Conservation (phyloP, 2,797 vertebrate genomes). For the Emydoidea blandingii region DNA sequence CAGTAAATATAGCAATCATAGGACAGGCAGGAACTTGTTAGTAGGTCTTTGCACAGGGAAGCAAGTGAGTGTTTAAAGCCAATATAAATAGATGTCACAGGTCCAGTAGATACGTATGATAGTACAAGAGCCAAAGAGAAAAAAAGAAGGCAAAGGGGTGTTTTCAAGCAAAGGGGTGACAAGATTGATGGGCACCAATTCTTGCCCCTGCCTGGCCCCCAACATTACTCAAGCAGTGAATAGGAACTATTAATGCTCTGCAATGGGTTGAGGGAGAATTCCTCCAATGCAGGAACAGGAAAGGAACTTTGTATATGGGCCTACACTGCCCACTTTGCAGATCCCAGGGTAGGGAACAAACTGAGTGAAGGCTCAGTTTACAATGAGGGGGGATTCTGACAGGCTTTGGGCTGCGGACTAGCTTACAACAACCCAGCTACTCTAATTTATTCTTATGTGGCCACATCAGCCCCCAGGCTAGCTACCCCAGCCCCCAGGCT, state of each 20-base stretch:
- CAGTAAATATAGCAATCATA: background rate
- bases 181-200: background rate
- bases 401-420: background rate
- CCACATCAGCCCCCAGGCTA: background rate
- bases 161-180: accelerated
- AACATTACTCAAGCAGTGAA: background rate
- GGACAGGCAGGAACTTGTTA: background rate
- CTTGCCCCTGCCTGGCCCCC: accelerated
- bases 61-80: background rate
- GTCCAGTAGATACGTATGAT: too few relatives aligned
- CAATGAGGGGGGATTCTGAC: background rate
- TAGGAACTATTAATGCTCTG: background rate
- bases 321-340: background rate
- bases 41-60: background rate
- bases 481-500: background rate
- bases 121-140: background rate
- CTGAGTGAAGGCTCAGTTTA: background rate
- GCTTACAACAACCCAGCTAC: background rate
- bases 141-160: background rate
- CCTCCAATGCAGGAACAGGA: background rate
- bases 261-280: background rate
- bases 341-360: background rate
- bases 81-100: background rate
- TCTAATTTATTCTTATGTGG: background rate
- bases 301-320: background rate